Percentiles rank a stretch among this genome's conserved stretches.
Evolutionary conservation across 2,888 invertebrate genomes (phyloP).

Genomic region (Ashinkailepas kermadecensis): DNA sequence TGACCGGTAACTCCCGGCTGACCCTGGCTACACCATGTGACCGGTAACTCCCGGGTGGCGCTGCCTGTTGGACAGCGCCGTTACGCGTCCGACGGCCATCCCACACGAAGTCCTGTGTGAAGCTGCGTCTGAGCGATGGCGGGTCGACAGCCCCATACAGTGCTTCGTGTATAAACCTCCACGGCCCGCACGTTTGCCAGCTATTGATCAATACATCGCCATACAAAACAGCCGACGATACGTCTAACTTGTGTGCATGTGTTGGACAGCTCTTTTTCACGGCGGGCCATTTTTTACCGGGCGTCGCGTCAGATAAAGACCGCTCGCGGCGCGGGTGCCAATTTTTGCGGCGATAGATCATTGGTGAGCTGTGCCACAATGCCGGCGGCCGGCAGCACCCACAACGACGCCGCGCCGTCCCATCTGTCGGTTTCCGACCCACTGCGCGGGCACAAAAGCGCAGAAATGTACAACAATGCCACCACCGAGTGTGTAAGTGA

Average conservation of each 20-base stretch:
- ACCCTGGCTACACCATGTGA: too few relatives aligned
- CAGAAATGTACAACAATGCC: slow-evolving; percentile 8
- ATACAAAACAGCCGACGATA: neutral
- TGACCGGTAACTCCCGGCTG: too few relatives aligned
- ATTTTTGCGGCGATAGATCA: neutral
- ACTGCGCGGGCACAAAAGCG: neutral
- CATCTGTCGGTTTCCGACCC: slow-evolving; percentile 13
- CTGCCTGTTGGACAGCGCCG: too few relatives aligned
- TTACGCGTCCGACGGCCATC: too few relatives aligned
- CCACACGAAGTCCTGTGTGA: neutral
- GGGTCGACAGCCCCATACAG: neutral
- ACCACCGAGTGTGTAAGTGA: slow-evolving; percentile 7
- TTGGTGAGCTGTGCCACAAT: neutral
- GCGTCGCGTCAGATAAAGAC: neutral
- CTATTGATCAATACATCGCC: slow-evolving; percentile 11
- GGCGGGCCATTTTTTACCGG: neutral
- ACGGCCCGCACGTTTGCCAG: neutral
- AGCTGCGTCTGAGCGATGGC: neutral
- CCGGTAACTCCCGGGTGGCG: too few relatives aligned
- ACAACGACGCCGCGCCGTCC: neutral
- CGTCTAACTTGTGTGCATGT: slow-evolving; percentile 21
- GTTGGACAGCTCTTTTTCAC: slow-evolving; percentile 10
- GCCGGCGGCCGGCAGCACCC: neutral
- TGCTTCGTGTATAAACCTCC: neutral
- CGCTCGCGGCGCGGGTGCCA: neutral